Evolutionary conservation across 2,113 vertebrate genomes (phyloP).

Genomic region (Taxidea taxus): DNA sequence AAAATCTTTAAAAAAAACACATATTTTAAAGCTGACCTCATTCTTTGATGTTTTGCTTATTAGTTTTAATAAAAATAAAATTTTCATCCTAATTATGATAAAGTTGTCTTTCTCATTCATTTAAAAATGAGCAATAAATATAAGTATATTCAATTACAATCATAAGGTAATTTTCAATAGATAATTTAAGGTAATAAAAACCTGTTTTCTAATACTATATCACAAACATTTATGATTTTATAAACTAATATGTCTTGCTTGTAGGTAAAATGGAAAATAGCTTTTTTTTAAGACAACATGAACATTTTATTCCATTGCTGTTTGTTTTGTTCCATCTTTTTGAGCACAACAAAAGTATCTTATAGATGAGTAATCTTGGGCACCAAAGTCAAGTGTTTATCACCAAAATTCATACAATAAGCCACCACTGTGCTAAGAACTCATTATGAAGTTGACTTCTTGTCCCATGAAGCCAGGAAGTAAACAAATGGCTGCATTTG

Average conservation of each 20-base stretch:
- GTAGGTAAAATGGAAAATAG: background rate
- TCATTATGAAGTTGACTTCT: background rate
- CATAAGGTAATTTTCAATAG: background rate
- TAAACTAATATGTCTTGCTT: background rate
- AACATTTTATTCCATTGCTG: background rate
- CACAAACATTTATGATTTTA: background rate
- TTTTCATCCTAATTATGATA: background rate
- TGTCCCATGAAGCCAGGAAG: background rate
- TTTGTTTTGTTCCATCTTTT: background rate
- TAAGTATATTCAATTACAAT: background rate
- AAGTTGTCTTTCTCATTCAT: background rate
- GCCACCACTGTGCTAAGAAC: background rate
- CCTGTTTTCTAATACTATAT: background rate
- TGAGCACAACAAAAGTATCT: background rate
- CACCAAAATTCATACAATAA: background rate
- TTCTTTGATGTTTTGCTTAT: background rate
- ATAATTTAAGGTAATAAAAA: background rate
- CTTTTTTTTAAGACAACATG: background rate
- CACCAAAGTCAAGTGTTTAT: background rate
- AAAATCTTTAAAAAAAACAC: too few species aligned
- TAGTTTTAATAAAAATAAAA: background rate
- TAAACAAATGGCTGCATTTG: background rate
- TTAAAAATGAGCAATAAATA: background rate
- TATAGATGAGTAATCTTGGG: background rate
- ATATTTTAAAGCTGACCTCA: background rate